Evolutionary conservation across 2,797 vertebrate genomes (phyloP).

Genomic region (Acropternis orthonyx): DNA sequence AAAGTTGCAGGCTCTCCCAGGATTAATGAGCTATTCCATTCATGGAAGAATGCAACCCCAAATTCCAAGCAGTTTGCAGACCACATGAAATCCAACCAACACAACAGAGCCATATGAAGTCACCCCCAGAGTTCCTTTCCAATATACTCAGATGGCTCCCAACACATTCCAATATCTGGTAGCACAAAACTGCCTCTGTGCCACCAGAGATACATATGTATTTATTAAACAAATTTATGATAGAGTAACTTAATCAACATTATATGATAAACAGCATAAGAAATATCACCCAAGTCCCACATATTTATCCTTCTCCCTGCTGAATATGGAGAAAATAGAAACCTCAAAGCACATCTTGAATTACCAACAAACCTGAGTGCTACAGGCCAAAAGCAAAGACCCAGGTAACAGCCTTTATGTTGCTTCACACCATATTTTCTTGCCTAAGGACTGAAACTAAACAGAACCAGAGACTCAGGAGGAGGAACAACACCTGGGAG

Average conservation of each 20-base stretch:
- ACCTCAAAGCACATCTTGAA: background rate
- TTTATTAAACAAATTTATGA: background rate
- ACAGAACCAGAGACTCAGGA: background rate
- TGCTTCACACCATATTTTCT: background rate
- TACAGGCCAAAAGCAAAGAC: background rate
- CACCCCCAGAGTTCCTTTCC: background rate
- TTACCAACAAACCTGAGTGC: background rate
- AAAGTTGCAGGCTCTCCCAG: background rate
- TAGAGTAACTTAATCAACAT: background rate
- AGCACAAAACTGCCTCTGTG: background rate
- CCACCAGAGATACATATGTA: background rate
- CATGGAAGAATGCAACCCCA: background rate
- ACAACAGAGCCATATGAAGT: background rate
- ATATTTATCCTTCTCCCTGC: background rate
- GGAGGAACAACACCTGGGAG: background rate
- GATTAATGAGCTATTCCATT: background rate
- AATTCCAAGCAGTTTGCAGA: background rate
- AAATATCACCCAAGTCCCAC: background rate
- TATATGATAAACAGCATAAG: background rate
- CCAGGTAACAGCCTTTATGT: background rate
- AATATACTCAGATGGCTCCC: background rate
- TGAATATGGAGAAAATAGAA: background rate
- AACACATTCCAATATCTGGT: background rate
- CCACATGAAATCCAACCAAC: background rate
- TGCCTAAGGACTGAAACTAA: background rate